phyloP scores from a whole-genome alignment of 2,797 vertebrate species.

The Eremophila alpestris region DNA sequence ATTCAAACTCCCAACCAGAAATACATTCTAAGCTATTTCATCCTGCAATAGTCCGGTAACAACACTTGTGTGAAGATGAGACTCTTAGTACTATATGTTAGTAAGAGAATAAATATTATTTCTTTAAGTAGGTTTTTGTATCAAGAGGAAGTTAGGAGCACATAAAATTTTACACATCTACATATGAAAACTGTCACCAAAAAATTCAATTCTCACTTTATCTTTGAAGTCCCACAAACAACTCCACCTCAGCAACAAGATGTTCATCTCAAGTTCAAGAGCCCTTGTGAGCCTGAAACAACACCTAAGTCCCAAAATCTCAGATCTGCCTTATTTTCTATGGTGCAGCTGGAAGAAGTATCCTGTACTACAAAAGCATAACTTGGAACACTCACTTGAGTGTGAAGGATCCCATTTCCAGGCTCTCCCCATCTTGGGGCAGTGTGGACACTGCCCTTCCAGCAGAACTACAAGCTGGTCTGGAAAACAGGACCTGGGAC shows the following conservation, averaged over 20 bases:
- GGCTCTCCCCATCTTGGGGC: background rate
- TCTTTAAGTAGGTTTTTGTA: background rate
- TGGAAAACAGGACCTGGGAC: background rate
- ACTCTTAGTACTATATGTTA: background rate
- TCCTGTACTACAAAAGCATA: background rate
- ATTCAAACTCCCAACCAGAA: background rate
- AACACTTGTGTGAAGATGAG: background rate
- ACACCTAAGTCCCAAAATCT: background rate
- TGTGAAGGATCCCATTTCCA: background rate
- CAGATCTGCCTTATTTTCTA: background rate
- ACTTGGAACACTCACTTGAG: background rate
- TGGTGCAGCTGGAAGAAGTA: background rate
- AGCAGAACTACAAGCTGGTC: background rate
- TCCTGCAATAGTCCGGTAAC: background rate
- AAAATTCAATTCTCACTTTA: background rate
- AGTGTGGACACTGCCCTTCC: rapidly evolving
- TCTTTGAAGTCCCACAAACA: background rate
- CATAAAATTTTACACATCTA: background rate
- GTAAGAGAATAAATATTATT: background rate
- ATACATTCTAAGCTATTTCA: background rate
- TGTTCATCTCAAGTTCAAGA: background rate
- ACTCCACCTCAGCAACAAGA: background rate
- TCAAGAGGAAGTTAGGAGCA: background rate
- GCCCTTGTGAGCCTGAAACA: background rate
- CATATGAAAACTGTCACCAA: background rate